A percentile compares a stretch with the other conserved stretches of the same genome.
Evolutionary conservation across 2,113 vertebrate species (phyloP).

Genomic region (Mesitornis unicolor): DNA sequence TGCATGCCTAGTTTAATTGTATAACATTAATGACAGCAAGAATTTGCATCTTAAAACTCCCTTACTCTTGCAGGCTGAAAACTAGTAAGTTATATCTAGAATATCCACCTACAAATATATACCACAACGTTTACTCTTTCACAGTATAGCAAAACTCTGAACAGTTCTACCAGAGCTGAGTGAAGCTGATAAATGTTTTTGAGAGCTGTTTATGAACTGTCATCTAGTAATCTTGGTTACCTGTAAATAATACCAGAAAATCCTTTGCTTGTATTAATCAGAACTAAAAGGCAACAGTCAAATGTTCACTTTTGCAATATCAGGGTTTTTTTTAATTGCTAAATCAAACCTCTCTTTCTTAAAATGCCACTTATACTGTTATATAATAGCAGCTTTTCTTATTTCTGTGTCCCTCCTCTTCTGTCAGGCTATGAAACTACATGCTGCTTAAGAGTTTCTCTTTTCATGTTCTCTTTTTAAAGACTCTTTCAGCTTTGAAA

Average conservation of each 20-base stretch:
- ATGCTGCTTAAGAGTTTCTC: background rate
- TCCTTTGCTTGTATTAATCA: background rate
- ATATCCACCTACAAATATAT: background rate
- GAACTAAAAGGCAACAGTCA: background rate
- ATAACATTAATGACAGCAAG: background rate
- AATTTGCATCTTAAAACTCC: background rate
- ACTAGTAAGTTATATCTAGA: background rate
- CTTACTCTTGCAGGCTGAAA: background rate
- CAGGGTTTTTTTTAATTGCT: background rate
- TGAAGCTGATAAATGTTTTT: background rate
- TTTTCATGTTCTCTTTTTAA: background rate
- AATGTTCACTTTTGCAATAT: background rate
- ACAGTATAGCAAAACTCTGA: background rate
- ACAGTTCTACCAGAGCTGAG: background rate
- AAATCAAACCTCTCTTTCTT: background rate
- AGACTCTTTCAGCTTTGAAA: background rate
- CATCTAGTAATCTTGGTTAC: background rate
- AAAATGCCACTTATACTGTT: background rate
- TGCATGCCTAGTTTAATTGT: background rate
- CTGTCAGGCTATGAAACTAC: background rate
- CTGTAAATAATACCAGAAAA: conserved; percentile 2
- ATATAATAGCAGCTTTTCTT: background rate
- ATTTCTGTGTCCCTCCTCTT: background rate
- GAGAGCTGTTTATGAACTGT: background rate
- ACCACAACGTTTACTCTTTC: background rate